Evolutionary conservation across 1,140 invertebrate species (phyloP), one percentile per base, ranked within the genome.

Genomic region (Cotesia vestalis): DNA sequence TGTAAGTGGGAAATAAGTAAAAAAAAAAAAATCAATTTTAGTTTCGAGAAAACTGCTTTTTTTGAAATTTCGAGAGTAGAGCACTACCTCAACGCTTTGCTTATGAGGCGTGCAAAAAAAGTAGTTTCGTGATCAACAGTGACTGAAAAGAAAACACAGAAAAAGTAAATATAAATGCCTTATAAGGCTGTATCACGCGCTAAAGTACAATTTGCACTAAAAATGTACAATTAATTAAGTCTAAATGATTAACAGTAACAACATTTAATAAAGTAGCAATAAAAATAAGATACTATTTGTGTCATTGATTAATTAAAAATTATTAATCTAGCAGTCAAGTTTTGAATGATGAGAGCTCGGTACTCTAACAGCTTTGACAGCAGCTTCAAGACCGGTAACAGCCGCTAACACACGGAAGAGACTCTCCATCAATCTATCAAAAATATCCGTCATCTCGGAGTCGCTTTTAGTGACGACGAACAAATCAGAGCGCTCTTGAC

Each of bases 401-500:
- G 89, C 88, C 2, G 88, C 85, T 35, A 91, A 85, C 17, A 92
- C 88, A 83, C 91, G 89, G 77, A 92, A 90, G 46, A 92, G 87
- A 69, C 90, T 89, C 69, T 91, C 90, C 88, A 90, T 90, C 60
- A 94, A 79, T 80, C 89, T 88, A 55, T 87, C 87, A 77, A 91
- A 91, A 52, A 92, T 88, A 68, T 92, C 89, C 3, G 86, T 87
- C 74, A 92, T 85, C 79, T 92, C 91, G 70, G 89, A 83, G 72
- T 91, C 89, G n/a, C 86, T 83, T 60, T 86, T 81, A 3, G 90
- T 91, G 46, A 92, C 85, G n/a, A 91, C 89, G 77, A 91, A 90
- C 53, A 91, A 83, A 82, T 90, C 91, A 90, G 80, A 8, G 20
- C 90, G 89, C 75, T 93, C 91, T 76, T 91, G 89, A 51, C 91